phyloP scores from a whole-genome alignment of 1,140 invertebrate species.

The Dreissena polymorpha region DNA sequence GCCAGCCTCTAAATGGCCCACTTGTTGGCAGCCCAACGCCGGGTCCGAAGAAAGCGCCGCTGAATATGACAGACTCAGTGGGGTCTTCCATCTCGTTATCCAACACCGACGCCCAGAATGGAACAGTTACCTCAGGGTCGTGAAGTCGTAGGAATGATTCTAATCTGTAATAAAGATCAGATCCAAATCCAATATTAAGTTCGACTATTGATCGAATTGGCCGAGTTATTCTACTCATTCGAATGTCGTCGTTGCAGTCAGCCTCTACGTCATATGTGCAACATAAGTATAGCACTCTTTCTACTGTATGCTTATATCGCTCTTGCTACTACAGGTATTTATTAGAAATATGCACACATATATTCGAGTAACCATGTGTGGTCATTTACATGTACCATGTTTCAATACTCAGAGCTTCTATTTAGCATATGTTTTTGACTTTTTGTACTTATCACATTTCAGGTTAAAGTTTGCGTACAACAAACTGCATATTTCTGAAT shows the following conservation, averaged over 20 bases:
- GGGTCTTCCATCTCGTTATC: constrained; percentile 69
- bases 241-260: background rate
- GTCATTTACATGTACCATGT: no score
- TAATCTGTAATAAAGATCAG: constrained; percentile 23
- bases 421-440: no score
- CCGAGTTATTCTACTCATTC: background rate
- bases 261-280: background rate
- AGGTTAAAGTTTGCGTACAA: no score
- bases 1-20: constrained; percentile 71
- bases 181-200: background rate
- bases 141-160: constrained; percentile 31
- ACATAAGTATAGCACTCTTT: background rate
- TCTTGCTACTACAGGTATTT: background rate
- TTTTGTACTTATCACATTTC: no score
- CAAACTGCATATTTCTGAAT: no score
- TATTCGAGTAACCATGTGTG: no score
- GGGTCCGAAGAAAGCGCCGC: constrained; percentile 74
- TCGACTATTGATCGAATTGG: background rate
- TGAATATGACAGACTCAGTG: constrained; percentile 75
- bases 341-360: background rate
- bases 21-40: constrained; percentile 74
- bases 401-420: no score
- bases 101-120: constrained; percentile 76
- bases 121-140: constrained; percentile 61
- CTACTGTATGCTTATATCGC: no score